A percentile compares a stretch with the other conserved stretches of the same genome.
Evolutionary conservation across 2,113 vertebrate species (phyloP).

Genomic region (Erythrocercus mccallii): DNA sequence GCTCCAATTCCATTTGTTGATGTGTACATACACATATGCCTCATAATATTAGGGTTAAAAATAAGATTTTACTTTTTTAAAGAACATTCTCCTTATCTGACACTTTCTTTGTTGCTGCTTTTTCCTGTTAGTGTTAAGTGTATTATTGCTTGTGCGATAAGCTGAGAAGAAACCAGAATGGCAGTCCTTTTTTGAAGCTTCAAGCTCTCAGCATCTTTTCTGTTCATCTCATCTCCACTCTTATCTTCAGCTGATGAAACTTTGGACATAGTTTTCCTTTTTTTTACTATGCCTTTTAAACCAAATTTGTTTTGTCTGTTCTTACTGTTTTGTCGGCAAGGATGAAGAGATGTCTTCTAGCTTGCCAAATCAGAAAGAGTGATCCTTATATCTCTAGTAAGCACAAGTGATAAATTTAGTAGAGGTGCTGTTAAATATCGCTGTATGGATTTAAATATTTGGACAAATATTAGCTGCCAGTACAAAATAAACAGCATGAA

Average conservation of each 20-base stretch:
- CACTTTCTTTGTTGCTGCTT: background rate
- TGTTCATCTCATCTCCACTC: background rate
- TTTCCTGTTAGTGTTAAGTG: background rate
- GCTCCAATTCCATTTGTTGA: background rate
- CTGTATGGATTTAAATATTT: conserved; percentile 35
- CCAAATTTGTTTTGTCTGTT: too few relatives aligned
- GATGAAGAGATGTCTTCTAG: background rate
- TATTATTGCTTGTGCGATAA: background rate
- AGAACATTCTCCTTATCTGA: background rate
- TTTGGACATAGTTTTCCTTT: background rate
- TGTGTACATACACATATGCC: background rate
- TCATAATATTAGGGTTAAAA: background rate
- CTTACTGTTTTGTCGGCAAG: background rate
- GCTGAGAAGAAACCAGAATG: background rate
- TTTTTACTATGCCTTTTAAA: background rate
- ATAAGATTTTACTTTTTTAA: background rate
- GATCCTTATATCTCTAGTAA: conserved; percentile 22
- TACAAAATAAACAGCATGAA: conserved; percentile 20
- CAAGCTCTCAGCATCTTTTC: background rate
- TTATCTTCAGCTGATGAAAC: background rate
- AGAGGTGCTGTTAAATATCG: conserved; percentile 3
- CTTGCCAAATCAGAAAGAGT: conserved; percentile 7
- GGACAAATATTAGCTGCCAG: conserved; percentile 7
- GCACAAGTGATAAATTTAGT: background rate
- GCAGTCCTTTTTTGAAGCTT: background rate